A percentile compares a stretch with the other conserved stretches of the same genome.
These are phyloP conservation scores for Leucania comma DNA, from an alignment of 2,888 invertebrate genomes.

Conservation along the genomic window DNA sequence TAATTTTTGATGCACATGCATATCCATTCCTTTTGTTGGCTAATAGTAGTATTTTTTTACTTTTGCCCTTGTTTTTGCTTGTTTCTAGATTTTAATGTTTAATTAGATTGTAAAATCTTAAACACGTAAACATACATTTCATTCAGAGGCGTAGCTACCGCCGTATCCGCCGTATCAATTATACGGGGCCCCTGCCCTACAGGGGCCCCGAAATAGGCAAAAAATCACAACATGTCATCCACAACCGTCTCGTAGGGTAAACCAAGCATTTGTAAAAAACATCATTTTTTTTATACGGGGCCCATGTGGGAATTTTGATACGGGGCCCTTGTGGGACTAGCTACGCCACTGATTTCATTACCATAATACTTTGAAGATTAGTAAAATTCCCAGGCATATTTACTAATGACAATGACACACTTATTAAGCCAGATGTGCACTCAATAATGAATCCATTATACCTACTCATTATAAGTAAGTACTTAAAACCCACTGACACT, in stretches of 20 bases:
- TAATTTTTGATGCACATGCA: not conserved
- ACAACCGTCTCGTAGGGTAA: too few relatives aligned
- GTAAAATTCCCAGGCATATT: conserved; percentile 48
- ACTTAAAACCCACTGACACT: conserved; percentile 53
- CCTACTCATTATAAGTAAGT: conserved; percentile 45
- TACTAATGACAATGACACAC: conserved; percentile 53
- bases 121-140: not conserved
- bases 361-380: conserved; percentile 6
- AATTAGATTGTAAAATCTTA: not conserved
- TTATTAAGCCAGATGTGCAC: conserved; percentile 60
- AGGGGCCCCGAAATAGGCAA: too few relatives aligned
- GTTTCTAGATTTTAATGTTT: not conserved
- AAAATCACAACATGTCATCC: too few relatives aligned
- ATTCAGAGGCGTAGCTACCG: too few relatives aligned
- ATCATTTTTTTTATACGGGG: too few relatives aligned
- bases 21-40: not conserved
- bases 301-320: too few relatives aligned
- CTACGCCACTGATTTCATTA: too few relatives aligned
- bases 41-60: not conserved
- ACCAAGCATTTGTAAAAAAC: too few relatives aligned
- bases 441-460: conserved; percentile 56
- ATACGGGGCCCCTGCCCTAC: too few relatives aligned
- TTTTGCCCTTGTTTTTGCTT: not conserved
- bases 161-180: too few relatives aligned
- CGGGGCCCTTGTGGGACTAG: too few relatives aligned